phyloP scores from a whole-genome alignment of 2,797 vertebrate genomes.

The Centroberyx gerrardi region DNA sequence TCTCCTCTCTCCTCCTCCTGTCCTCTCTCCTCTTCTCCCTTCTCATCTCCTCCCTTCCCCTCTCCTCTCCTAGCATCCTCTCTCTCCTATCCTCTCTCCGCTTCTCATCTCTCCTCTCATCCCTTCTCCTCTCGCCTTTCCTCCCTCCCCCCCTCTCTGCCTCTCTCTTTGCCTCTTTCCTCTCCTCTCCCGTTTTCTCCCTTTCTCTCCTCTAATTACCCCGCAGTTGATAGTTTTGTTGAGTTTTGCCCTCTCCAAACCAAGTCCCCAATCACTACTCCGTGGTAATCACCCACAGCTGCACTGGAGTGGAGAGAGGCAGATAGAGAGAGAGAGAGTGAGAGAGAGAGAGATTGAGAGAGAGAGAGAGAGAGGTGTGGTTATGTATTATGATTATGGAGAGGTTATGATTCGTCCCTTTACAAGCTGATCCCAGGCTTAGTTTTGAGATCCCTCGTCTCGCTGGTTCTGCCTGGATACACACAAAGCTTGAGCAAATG shows the following conservation, averaged over 20 bases:
- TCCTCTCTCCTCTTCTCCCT: neutral
- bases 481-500: constrained; percentile 34
- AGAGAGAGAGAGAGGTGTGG: neutral
- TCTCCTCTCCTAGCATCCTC: neutral
- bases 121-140: neutral
- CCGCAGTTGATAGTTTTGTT: constrained; percentile 35
- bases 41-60: neutral
- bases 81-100: neutral
- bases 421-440: constrained; percentile 55
- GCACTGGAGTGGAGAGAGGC: constrained; percentile 70
- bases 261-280: constrained; percentile 68
- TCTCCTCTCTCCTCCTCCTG: neutral
- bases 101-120: neutral
- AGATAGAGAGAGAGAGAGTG: constrained; percentile 20
- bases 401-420: constrained; percentile 58
- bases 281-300: constrained; percentile 79
- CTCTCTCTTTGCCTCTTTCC: constrained; percentile 20
- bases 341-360: neutral
- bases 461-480: constrained; percentile 50
- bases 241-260: constrained; percentile 69
- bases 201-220: constrained; percentile 63
- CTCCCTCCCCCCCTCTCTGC: neutral
- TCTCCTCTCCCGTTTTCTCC: constrained; percentile 29
- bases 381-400: constrained; percentile 50
- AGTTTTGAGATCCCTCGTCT: constrained; percentile 40